Base-by-base conservation (phyloP, 2,888 invertebrate species). In the Drosophila prolongata region DNA sequence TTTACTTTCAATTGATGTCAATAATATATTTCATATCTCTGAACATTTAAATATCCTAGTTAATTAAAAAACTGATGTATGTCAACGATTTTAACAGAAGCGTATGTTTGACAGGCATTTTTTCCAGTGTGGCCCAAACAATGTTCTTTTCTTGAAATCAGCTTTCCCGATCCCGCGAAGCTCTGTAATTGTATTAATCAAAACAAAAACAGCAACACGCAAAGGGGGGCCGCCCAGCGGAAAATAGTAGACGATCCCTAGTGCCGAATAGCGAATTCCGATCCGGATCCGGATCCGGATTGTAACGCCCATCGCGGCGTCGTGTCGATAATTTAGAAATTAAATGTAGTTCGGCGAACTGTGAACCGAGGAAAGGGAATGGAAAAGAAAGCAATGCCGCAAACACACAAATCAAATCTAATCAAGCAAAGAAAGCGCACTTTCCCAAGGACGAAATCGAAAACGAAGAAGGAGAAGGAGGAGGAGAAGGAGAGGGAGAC, bases 401-500 rank as follows among this genome's bases (percentile, higher is more conserved):
- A 83, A 88, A 83, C 83, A 83, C 83, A 83, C 83, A 83, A 83
- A 83, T 83, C 89, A 83, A 83, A 88, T 83, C 80, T 77, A 83
- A 83, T 83, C 83, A 83, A 83, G 83, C 75, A 83, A 72, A 67
- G 79, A 77, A 79, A 85, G 88, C 82, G 50, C 47, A 57, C 71
- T 71, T 71, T 71, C 71, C 75, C 71, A 71, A 71, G 71, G 74
- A 46, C 50, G 38, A 40, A 13, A 44, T 24, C 24, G 24, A 24
- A 24, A 19, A 19, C 19, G 19, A 19, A 19, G 19, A 19, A 19
- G 3, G 3, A 3, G 19, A 19, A 19, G 19, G 37, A 13, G 11
- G 3, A 19, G 19, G 19, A 1, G 37, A 37, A n/a, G 13, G 19
- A 1, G 37, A 37, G 13, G 13, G 38, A 13, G n/a, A 6, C 16